Percentiles rank a stretch among this genome's conserved stretches.
phyloP scores from a whole-genome alignment of 2,113 vertebrate genomes.

The Oncorhynchus keta region DNA sequence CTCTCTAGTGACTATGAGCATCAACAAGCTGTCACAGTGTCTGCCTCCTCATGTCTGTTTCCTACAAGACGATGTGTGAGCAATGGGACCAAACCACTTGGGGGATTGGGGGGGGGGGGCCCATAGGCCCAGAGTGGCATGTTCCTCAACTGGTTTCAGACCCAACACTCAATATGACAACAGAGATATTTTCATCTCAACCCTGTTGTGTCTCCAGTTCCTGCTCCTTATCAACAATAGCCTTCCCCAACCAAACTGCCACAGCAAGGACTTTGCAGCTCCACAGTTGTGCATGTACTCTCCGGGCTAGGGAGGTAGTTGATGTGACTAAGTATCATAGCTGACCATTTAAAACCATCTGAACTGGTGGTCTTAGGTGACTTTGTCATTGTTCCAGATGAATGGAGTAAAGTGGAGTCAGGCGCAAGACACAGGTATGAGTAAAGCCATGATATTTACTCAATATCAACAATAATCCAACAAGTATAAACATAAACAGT shows the following conservation, averaged over 20 bases:
- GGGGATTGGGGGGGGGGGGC: accelerated
- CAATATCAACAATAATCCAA: too few relatives aligned
- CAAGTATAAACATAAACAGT: too few relatives aligned
- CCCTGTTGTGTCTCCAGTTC: background rate
- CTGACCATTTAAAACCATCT: too few relatives aligned
- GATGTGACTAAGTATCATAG: too few relatives aligned
- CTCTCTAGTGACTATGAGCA: background rate
- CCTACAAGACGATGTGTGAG: background rate
- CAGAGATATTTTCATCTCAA: background rate
- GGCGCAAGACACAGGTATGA: too few relatives aligned
- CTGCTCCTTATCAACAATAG: background rate
- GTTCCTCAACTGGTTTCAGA: background rate
- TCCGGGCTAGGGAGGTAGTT: too few relatives aligned
- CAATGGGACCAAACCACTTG: background rate
- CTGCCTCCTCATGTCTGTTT: background rate
- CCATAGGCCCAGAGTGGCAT: background rate
- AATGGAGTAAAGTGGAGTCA: too few relatives aligned
- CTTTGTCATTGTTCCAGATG: too few relatives aligned
- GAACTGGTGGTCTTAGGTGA: too few relatives aligned
- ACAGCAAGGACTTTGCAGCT: too few relatives aligned
- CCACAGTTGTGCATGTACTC: too few relatives aligned
- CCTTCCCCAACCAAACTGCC: background rate
- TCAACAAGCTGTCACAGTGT: background rate
- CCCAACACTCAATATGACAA: background rate
- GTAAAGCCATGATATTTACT: too few relatives aligned